phyloP scores from a whole-genome alignment of 2,888 invertebrate genomes.

The Cosmorhoe ocellata region DNA sequence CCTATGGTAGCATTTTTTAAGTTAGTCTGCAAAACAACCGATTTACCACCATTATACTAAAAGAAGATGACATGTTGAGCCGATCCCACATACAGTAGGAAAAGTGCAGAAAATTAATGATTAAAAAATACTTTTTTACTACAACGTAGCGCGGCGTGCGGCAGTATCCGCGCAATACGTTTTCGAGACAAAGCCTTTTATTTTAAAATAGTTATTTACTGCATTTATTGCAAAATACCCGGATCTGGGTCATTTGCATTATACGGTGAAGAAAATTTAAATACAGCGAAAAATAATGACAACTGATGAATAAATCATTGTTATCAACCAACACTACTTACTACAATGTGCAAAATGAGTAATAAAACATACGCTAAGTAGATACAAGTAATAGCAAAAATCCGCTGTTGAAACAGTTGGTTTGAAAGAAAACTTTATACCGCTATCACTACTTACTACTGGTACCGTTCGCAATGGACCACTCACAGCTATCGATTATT shows the following conservation, averaged over 20 bases:
- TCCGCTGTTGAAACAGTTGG: slow-evolving; percentile 58
- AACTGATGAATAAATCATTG: slow-evolving; percentile 4
- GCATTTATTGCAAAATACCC: slow-evolving; percentile 2
- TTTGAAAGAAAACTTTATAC: slow-evolving; percentile 41
- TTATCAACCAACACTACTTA: slow-evolving; percentile 1
- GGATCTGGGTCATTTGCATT: slow-evolving; percentile 24
- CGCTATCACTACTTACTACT: slow-evolving; percentile 69
- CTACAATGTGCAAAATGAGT: too few species aligned
- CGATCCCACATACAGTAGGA: too few species aligned
- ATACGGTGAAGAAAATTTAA: not conserved
- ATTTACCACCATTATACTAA: too few species aligned
- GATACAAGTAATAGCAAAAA: slow-evolving; percentile 17
- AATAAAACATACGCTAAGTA: slow-evolving; percentile 13
- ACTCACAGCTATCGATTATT: slow-evolving; percentile 57
- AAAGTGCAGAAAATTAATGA: too few species aligned
- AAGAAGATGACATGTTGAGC: too few species aligned
- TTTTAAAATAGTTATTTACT: too few species aligned
- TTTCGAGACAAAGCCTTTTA: too few species aligned
- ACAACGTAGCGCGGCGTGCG: too few species aligned
- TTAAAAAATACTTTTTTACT: too few species aligned
- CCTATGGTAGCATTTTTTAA: too few species aligned
- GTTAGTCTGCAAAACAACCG: too few species aligned
- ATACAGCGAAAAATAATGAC: slow-evolving; percentile 1
- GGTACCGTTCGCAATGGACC: slow-evolving; percentile 61
- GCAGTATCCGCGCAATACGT: too few species aligned